Conservation (phyloP, 2,113 vertebrate genomes). For the Oxygymnocypris stewartii region DNA sequence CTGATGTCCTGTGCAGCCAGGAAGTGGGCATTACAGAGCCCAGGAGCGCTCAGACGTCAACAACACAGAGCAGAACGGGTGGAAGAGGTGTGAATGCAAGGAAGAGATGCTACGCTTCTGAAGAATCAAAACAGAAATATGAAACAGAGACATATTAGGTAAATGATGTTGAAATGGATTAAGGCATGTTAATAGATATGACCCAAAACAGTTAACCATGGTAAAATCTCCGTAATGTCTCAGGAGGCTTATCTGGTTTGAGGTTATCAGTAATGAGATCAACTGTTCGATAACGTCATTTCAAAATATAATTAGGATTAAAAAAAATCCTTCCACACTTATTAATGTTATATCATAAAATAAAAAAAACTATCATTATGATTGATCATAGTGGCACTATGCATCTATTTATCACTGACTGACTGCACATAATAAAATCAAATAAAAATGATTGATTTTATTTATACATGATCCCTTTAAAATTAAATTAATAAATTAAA, state of each 20-base stretch:
- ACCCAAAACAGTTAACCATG: not conserved
- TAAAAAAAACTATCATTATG: no score
- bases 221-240: not conserved
- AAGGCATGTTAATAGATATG: not conserved
- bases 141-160: not conserved
- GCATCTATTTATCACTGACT: no score
- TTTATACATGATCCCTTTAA: no score
- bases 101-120: not conserved
- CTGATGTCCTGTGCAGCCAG: constrained; percentile 24
- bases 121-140: constrained; percentile 28
- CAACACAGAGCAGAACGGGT: not conserved
- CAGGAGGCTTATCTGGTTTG: not conserved
- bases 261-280: not conserved
- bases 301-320: not conserved
- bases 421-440: no score
- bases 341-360: no score
- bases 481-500: no score
- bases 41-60: not conserved
- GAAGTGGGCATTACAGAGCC: not conserved
- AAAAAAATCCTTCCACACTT: no score
- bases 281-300: not conserved
- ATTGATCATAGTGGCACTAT: no score
- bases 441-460: no score
- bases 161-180: not conserved
- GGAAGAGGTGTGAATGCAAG: not conserved